Conservation (phyloP, 2,888 invertebrate species). For the Orthosia gothica region DNA sequence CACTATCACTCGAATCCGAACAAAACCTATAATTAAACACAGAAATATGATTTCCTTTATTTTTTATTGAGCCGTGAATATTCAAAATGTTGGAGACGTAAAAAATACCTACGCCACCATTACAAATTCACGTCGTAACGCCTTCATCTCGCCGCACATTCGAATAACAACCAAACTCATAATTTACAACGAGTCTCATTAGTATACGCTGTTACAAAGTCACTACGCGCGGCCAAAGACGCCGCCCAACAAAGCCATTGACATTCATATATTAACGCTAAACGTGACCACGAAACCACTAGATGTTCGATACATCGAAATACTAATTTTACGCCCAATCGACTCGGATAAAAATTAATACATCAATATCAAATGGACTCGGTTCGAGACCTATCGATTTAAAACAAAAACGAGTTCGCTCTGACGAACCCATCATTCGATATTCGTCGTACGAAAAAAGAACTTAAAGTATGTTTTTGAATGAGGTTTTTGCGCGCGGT, state of each 20-base stretch:
- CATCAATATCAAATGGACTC: conserved; percentile 81
- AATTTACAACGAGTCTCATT: conserved; percentile 86
- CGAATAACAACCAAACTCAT: conserved; percentile 83
- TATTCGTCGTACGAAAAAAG: conserved; percentile 73
- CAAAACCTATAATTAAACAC: conserved; percentile 57
- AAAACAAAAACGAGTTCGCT: conserved; percentile 80
- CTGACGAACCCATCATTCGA: conserved; percentile 72
- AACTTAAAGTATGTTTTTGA: conserved; percentile 82
- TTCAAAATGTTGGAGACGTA: conserved; percentile 72
- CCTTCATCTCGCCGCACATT: conserved; percentile 88
- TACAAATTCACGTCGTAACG: conserved; percentile 84
- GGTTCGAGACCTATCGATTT: conserved; percentile 61
- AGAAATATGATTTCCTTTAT: conserved; percentile 65
- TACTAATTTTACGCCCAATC: conserved; percentile 90
- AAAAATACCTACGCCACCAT: conserved; percentile 80
- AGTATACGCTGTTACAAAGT: conserved; percentile 85
- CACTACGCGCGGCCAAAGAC: conserved; percentile 77
- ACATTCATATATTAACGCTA: conserved; percentile 88
- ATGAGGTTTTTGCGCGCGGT: conserved; percentile 84
- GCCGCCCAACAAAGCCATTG: conserved; percentile 84
- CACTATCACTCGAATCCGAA: conserved; percentile 29
- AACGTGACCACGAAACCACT: conserved; percentile 86
- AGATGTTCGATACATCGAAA: conserved; percentile 78
- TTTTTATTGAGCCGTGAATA: conserved; percentile 63
- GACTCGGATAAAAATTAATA: conserved; percentile 88